These are phyloP conservation scores for Pelodytes ibericus DNA, from an alignment of 2,797 vertebrate genomes.

Conservation along the genomic window DNA sequence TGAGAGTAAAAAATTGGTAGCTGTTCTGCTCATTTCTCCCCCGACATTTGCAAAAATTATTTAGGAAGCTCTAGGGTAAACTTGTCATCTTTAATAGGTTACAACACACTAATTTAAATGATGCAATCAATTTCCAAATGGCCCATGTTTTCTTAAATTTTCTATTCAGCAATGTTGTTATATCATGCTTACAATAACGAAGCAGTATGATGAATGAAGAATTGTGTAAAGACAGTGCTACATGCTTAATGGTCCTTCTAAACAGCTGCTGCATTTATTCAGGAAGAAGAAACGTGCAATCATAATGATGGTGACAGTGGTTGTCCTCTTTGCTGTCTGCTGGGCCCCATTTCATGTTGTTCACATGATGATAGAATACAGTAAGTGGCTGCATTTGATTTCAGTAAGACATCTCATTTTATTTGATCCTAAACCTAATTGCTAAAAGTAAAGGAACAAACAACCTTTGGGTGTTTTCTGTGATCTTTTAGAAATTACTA, in stretches of 20 bases:
- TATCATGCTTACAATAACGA: not conserved
- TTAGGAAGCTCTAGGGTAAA: no score
- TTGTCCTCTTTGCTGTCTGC: conserved; percentile 75
- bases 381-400: conserved; percentile 63
- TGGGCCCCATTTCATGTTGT: conserved; percentile 77
- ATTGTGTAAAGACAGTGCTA: not conserved
- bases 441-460: no score
- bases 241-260: not conserved
- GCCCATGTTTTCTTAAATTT: not conserved
- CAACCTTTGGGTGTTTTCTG: no score
- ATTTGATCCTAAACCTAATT: no score
- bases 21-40: no score
- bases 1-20: no score
- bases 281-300: conserved; percentile 79
- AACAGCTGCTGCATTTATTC: conserved; percentile 52
- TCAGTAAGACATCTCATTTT: no score
- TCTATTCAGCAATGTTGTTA: not conserved
- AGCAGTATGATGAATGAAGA: not conserved
- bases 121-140: not conserved
- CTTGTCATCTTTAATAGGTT: not conserved
- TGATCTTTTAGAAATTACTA: no score
- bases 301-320: conserved; percentile 77
- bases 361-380: conserved; percentile 78
- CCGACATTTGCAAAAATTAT: no score
- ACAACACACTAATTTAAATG: not conserved